Base-by-base conservation (phyloP, 2,888 invertebrate genomes). In the Drosophila demipolita region DNA sequence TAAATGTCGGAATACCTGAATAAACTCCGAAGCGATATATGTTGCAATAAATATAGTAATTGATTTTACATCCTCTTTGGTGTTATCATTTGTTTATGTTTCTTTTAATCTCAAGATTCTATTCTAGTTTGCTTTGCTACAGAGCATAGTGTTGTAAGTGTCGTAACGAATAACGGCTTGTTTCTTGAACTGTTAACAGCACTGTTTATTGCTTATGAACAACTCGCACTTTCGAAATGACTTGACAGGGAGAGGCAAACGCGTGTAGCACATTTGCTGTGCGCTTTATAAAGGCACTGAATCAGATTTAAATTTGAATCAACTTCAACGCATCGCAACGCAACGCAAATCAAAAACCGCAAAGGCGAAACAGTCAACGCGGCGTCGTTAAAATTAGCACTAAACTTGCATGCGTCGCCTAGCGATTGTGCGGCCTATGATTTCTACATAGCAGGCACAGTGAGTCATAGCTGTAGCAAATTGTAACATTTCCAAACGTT, bases 381-480 rank as follows among this genome's bases (percentile, higher is more conserved):
- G 77, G 74, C 83, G 84, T 80, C 84, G 84, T 79, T 85, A 86
- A 85, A 85, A 85, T 84, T 85, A 84, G 83, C 83, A 85, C 86
- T 84, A 77, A 85, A 83, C 83, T 77, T 77, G 79, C 66, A 79
- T 76, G 78, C 78, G 66, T 69, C 66, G 77, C 76, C 73, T 62
- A 70, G 57, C 83, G 75, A 85, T 75, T 83, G 82, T 78, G 73
- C 73, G 67, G 83, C 82, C 84, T 85, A 83, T 82, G 83, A 78
- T 82, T 83, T 78, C 73, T 64, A 75, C 68, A 66, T 61, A 58
- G 29, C 61, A 57, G 15, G 42, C 29, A 75, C 75, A 75, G 72
- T 72, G 67, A 42, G 23, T 15, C 40, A 49, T 26, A 32, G 42
- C 35, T 36, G 26, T 6, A 49, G 33, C 36, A 50, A 38, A 42